Conservation (phyloP, 2,113 vertebrate genomes). For the Ibidorhyncha struthersii region DNA sequence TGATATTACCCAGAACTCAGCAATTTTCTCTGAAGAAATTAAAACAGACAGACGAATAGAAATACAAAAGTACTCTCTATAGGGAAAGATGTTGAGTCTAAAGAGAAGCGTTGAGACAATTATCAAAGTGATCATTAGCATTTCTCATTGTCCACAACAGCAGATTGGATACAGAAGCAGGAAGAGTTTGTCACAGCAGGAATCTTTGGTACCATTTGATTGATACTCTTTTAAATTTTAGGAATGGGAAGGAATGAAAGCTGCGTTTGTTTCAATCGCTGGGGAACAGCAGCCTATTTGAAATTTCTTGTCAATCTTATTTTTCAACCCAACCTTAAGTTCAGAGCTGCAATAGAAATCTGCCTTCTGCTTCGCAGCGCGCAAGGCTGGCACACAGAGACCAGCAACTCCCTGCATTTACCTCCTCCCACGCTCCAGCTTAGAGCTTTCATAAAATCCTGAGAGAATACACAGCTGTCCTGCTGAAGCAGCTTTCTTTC, state of each 20-base stretch:
- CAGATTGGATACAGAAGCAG: background rate
- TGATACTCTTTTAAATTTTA: background rate
- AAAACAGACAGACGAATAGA: background rate
- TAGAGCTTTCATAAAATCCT: background rate
- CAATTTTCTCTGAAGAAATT: background rate
- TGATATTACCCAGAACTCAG: background rate
- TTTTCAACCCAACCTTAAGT: background rate
- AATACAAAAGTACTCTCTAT: background rate
- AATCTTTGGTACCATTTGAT: background rate
- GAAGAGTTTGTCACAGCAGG: background rate
- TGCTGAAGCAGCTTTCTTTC: background rate
- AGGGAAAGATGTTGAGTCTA: background rate
- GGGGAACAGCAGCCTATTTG: background rate
- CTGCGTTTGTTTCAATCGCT: background rate
- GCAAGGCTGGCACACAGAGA: background rate
- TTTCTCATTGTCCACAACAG: background rate
- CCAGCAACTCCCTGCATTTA: background rate
- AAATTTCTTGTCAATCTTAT: background rate
- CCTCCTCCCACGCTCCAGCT: background rate
- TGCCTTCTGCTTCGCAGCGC: background rate
- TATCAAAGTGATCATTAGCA: background rate
- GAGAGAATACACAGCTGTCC: background rate
- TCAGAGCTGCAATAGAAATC: background rate
- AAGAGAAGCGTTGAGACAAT: background rate
- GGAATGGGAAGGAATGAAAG: background rate